A percentile compares a stretch with the other conserved stretches of the same genome.
phyloP scores from a whole-genome alignment of 2,888 invertebrate species.

The Trilocha varians region DNA sequence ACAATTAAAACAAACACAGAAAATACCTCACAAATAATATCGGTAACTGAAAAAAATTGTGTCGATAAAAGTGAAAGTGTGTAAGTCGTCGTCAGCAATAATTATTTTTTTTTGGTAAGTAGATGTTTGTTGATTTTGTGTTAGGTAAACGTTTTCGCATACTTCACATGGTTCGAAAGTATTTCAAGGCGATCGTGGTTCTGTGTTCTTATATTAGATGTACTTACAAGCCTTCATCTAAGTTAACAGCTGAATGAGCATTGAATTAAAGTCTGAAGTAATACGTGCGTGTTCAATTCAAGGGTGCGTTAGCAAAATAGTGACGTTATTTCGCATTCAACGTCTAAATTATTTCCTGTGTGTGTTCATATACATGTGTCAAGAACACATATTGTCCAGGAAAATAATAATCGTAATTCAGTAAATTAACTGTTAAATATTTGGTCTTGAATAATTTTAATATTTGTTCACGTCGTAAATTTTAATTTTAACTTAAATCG shows the following conservation, averaged over 20 bases:
- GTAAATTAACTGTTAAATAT: neutral
- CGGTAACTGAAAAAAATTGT: constrained; percentile 5
- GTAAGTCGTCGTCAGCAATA: constrained; percentile 8
- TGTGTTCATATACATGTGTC: neutral
- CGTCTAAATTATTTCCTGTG: neutral
- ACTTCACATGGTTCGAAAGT: constrained; percentile 66
- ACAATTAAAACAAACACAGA: constrained; percentile 11
- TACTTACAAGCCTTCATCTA: neutral
- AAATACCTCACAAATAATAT: constrained; percentile 2
- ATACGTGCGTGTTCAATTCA: constrained; percentile 2
- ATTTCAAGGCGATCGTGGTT: constrained; percentile 67
- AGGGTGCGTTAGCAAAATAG: neutral
- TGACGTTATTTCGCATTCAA: neutral
- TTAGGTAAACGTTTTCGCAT: constrained; percentile 62
- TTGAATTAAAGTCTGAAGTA: neutral
- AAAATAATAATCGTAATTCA: neutral
- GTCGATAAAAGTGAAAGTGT: constrained; percentile 5
- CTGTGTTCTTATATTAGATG: neutral
- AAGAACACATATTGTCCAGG: neutral
- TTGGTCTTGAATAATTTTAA: neutral
- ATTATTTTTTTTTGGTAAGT: constrained; percentile 43
- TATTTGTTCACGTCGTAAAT: neutral
- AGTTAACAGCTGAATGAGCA: neutral
- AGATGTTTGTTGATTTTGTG: constrained; percentile 37
- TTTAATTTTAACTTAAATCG: neutral